These are phyloP conservation scores for Cavia porcellus DNA, from an alignment of 2,113 vertebrate genomes.

Conservation along the genomic window DNA sequence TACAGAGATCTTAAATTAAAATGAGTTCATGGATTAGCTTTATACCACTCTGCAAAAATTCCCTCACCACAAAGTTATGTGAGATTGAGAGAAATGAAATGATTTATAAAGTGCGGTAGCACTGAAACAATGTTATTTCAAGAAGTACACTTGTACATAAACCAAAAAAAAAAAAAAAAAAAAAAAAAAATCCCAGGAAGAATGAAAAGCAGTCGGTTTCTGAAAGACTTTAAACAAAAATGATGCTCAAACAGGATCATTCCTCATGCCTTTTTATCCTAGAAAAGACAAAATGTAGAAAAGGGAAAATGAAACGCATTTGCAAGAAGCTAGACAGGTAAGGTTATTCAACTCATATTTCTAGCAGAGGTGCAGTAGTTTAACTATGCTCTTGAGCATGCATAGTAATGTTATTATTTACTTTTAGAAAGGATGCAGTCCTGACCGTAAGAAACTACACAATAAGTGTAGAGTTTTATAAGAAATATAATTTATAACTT, in stretches of 20 bases:
- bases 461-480: neutral
- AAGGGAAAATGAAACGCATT: conserved; percentile 37
- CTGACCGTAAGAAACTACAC: neutral
- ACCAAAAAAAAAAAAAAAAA: too few species aligned
- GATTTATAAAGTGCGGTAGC: neutral
- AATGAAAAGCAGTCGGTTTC: conserved; percentile 41
- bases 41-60: conserved; percentile 40
- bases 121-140: conserved; percentile 60
- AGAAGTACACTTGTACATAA: conserved; percentile 51
- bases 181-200: neutral
- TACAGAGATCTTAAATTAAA: conserved; percentile 56
- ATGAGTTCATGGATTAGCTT: conserved; percentile 50
- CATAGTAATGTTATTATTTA: conserved; percentile 42
- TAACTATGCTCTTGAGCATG: conserved; percentile 53
- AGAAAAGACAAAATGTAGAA: conserved; percentile 59
- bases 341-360: conserved; percentile 57
- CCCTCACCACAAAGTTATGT: neutral
- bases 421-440: conserved; percentile 5
- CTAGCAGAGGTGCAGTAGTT: neutral
- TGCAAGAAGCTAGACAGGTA: neutral
- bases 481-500: conserved; percentile 56
- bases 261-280: conserved; percentile 45
- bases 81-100: conserved; percentile 60
- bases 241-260: conserved; percentile 50
- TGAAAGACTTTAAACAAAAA: conserved; percentile 68